These are phyloP conservation scores for Andricus curvator DNA, from an alignment of 2,888 invertebrate species.

Conservation along the genomic window DNA sequence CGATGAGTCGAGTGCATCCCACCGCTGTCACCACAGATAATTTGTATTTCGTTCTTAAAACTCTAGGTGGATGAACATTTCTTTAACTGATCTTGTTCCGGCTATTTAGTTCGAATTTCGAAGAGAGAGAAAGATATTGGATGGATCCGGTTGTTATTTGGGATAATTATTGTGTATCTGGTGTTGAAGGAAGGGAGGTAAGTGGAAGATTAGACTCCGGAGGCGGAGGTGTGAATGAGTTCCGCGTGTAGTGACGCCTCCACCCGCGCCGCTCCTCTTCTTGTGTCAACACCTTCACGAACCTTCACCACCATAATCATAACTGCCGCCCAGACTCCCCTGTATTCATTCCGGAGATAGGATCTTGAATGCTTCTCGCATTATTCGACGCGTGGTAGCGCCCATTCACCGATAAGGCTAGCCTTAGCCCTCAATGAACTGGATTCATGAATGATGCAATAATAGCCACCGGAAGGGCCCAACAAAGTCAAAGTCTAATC, in stretches of 20 bases:
- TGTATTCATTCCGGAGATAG: constrained; percentile 71
- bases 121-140: not conserved
- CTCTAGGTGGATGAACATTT: too few species aligned
- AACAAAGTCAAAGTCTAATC: constrained; percentile 29
- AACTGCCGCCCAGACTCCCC: constrained; percentile 55
- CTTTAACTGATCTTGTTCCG: too few species aligned
- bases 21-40: not conserved
- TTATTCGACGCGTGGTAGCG: constrained; percentile 49
- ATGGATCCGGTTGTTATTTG: constrained; percentile 8
- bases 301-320: constrained; percentile 58
- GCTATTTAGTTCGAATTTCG: too few species aligned
- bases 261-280: constrained; percentile 64
- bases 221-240: constrained; percentile 74
- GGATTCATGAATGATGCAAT: constrained; percentile 32
- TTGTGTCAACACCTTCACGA: constrained; percentile 72
- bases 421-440: constrained; percentile 34
- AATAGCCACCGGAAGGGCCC: constrained; percentile 20
- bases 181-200: constrained; percentile 25
- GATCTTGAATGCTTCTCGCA: constrained; percentile 67
- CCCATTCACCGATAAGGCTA: constrained; percentile 36
- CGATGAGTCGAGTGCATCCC: not conserved
- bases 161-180: constrained; percentile 21
- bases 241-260: constrained; percentile 66
- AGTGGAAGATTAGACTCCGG: constrained; percentile 58
- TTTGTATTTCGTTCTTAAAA: too few species aligned